Percentiles rank a stretch among this genome's conserved stretches.
phyloP scores from a whole-genome alignment of 2,888 invertebrate species.

The Zygothrica quintamaculata region DNA sequence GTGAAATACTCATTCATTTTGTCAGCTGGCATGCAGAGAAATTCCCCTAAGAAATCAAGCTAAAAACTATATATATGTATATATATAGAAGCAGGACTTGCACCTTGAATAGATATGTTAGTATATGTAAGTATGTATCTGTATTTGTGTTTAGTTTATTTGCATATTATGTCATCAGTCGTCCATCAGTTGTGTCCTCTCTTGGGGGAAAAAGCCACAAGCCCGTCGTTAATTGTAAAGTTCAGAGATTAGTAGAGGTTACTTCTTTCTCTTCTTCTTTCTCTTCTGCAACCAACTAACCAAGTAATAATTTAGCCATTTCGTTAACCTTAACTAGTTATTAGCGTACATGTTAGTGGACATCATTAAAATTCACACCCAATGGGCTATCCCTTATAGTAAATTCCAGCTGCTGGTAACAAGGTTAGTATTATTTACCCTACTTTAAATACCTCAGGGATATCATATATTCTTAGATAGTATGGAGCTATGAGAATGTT shows the following conservation, averaged over 20 bases:
- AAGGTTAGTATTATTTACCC: slow-evolving; percentile 68
- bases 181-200: slow-evolving; percentile 73
- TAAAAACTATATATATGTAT: slow-evolving; percentile 76
- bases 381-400: slow-evolving; percentile 47
- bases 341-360: slow-evolving; percentile 55
- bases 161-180: slow-evolving; percentile 81
- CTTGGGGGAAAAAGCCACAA: slow-evolving; percentile 63
- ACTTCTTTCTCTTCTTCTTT: too few relatives aligned
- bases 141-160: slow-evolving; percentile 54
- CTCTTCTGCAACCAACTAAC: slow-evolving; percentile 9
- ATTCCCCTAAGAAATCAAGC: slow-evolving; percentile 84
- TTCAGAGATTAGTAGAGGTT: slow-evolving; percentile 69
- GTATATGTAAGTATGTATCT: slow-evolving; percentile 9
- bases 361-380: slow-evolving; percentile 55
- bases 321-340: slow-evolving; percentile 49
- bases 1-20: slow-evolving; percentile 51
- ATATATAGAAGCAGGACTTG: slow-evolving; percentile 29
- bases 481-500: background rate
- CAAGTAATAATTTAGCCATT: too few relatives aligned
- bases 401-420: slow-evolving; percentile 59
- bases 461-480: too few relatives aligned
- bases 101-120: slow-evolving; percentile 6
- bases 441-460: slow-evolving; percentile 50
- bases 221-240: slow-evolving; percentile 56
- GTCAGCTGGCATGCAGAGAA: slow-evolving; percentile 61